Evolutionary conservation across 2,797 vertebrate species (phyloP), one percentile per base, ranked within the genome.

Genomic region (Adrianichthys oophorus): DNA sequence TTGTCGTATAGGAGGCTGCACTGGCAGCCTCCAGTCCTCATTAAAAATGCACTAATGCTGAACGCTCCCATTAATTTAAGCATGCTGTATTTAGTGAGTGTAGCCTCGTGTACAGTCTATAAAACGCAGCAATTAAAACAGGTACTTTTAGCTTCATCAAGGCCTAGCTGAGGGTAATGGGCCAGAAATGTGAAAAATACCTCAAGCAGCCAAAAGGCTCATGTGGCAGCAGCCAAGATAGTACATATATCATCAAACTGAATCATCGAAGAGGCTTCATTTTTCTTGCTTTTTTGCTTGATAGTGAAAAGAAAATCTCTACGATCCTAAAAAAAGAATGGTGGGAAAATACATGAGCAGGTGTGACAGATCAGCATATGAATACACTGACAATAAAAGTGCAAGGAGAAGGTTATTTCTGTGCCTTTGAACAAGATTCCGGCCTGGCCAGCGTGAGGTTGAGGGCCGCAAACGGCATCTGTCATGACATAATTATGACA

Each of bases 21-120:
- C 80, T 89, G 89, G 85, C 85, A 88, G 84, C 84, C 86, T 88
- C 76, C 73, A 79, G 82, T 78, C 79, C 81, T 88, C 79, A 91
- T 91, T 92, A 89, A 89, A 91, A 89, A 91, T 85, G 85, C 90
- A 87, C 81, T 71, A 87, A 83, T 59, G 71, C 83, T 80, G 86
- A 90, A 90, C 69, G 69, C 79, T 85, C 71, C 82, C 84, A 90
- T 90, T 90, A 85, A 87, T 90, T 85, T 88, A 80, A 82, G 84
- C 83, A 67, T 71, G 77, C 70, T 72, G 79, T 83, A 87, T 89
- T 91, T 90, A 87, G 77, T 62, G 65, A 85, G 82, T 76, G 80
- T 83, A 86, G 88, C 87, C 86, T 84, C 85, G 79, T 84, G 82
- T 90, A 86, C 79, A 88, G 80, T 90, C 87, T 89, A 89, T 91